phyloP scores from a whole-genome alignment of 1,140 invertebrate species.

The Meloidogyne hapla region DNA sequence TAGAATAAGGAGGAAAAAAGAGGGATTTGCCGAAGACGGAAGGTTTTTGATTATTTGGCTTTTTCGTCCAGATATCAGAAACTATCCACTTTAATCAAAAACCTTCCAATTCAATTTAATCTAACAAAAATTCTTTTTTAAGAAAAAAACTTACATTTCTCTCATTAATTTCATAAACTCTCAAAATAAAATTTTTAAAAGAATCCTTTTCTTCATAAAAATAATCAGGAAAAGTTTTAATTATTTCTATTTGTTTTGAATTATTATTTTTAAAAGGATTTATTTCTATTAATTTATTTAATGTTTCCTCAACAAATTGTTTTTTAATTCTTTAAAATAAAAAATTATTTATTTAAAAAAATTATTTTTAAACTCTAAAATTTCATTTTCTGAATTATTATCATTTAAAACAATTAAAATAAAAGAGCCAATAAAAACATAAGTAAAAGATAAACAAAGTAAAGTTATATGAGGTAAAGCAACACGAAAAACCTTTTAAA shows the following conservation, averaged over 20 bases:
- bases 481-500: conserved; percentile 55
- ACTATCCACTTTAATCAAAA: too few species aligned
- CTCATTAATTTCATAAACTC: too few species aligned
- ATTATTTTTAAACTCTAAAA: not conserved
- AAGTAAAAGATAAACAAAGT: conserved; percentile 56
- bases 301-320: not conserved
- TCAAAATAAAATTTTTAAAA: too few species aligned
- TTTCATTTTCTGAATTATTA: conserved; percentile 13
- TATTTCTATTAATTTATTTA: not conserved
- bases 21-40: too few species aligned
- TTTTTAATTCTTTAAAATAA: not conserved
- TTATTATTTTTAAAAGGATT: not conserved
- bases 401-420: conserved; percentile 57
- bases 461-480: conserved; percentile 63
- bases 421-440: conserved; percentile 57
- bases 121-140: too few species aligned
- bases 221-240: not conserved
- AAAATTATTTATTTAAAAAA: not conserved
- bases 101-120: too few species aligned
- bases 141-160: too few species aligned
- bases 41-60: too few species aligned
- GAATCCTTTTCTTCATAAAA: not conserved
- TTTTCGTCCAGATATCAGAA: too few species aligned
- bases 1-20: too few species aligned
- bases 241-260: not conserved